Conservation (phyloP, 2,113 vertebrate genomes). For the Lathamus discolor region DNA sequence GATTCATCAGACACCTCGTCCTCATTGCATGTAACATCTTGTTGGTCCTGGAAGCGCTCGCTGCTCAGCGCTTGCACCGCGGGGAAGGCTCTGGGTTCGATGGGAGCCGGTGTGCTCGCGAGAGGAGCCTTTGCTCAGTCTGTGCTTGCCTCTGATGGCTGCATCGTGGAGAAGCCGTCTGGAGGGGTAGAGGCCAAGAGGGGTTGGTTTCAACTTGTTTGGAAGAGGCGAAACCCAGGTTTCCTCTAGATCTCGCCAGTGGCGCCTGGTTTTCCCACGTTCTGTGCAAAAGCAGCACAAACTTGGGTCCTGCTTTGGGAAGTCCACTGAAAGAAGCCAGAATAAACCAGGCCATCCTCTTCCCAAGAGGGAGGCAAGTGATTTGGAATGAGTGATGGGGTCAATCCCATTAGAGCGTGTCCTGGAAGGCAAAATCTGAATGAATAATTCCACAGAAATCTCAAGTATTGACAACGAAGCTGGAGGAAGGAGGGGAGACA, state of each 20-base stretch:
- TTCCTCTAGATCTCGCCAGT: not conserved
- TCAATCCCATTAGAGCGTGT: not conserved
- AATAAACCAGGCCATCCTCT: accelerated
- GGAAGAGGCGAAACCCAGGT: not conserved
- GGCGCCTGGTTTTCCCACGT: not conserved
- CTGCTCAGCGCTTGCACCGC: not conserved
- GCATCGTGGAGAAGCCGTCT: not conserved
- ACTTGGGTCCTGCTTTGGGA: not conserved
- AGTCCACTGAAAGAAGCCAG: not conserved
- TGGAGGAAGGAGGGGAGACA: not conserved
- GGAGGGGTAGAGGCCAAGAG: not conserved
- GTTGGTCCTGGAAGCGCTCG: constrained; percentile 3
- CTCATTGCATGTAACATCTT: not conserved
- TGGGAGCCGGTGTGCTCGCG: not conserved
- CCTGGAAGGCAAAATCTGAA: not conserved
- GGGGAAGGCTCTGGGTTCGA: not conserved
- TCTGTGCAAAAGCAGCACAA: not conserved
- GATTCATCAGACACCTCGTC: constrained; percentile 25
- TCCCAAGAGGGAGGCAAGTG: not conserved
- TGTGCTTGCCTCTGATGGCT: constrained; percentile 15
- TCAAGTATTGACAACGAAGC: not conserved
- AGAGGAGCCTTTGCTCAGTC: constrained; percentile 26
- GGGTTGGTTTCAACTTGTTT: constrained; percentile 22
- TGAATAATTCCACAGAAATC: not conserved
- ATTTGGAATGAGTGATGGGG: not conserved